Conservation (phyloP, 2,888 invertebrate genomes). For the Terebella lapidaria region DNA sequence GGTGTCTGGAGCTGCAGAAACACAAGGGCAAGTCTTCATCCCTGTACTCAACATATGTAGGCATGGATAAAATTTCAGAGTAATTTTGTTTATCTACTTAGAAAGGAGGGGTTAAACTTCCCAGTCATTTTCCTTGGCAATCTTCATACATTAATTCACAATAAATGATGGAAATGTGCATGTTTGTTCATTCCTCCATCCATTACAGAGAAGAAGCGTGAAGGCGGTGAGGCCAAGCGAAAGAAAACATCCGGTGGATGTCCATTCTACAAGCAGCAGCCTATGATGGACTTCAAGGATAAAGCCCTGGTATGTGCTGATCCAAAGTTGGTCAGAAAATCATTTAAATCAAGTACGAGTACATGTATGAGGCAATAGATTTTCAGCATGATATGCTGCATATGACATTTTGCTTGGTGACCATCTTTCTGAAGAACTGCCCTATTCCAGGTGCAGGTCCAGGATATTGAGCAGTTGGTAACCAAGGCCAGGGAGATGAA, state of each 20-base stretch:
- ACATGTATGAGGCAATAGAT: too few relatives aligned
- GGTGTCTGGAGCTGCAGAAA: slow-evolving; percentile 49
- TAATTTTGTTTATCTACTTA: too few relatives aligned
- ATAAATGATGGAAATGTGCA: too few relatives aligned
- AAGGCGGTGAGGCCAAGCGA: slow-evolving; percentile 3
- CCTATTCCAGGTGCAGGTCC: slow-evolving; percentile 53
- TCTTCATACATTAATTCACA: too few relatives aligned
- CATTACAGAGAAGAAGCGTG: neutral
- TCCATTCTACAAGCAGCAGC: slow-evolving; percentile 44
- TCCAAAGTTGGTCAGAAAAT: too few relatives aligned
- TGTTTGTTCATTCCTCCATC: too few relatives aligned
- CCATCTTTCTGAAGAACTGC: neutral
- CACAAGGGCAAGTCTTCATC: slow-evolving; percentile 57
- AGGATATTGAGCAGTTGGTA: slow-evolving; percentile 84
- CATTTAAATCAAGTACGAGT: too few relatives aligned
- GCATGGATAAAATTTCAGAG: too few relatives aligned
- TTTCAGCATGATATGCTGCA: too few relatives aligned
- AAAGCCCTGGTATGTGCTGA: slow-evolving; percentile 34
- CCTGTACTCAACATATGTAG: too few relatives aligned
- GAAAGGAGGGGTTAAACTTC: too few relatives aligned
- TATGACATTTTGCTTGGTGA: neutral
- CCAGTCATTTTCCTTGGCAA: too few relatives aligned
- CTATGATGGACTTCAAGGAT: slow-evolving; percentile 36
- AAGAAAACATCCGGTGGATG: slow-evolving; percentile 26
- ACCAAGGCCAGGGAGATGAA: slow-evolving; percentile 56